Evolutionary conservation across 1,140 invertebrate species (phyloP).

Genomic region (Eriosoma lanigerum): DNA sequence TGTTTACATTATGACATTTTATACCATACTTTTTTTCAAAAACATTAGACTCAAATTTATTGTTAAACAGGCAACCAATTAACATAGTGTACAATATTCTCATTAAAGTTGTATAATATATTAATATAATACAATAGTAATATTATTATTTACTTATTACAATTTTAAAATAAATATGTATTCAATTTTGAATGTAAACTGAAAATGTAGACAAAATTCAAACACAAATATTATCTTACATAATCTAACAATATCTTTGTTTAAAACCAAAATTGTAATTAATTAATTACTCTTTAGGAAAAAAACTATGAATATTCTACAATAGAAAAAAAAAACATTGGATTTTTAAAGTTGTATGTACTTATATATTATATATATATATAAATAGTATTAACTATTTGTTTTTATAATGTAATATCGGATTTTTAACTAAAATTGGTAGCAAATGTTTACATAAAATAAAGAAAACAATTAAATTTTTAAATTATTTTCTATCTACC

Average conservation of each 20-base stretch:
- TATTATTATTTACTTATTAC: neutral
- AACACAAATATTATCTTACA: neutral
- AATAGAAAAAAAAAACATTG: neutral
- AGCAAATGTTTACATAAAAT: neutral
- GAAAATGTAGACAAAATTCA: neutral
- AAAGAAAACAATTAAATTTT: too few species aligned
- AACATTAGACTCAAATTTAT: neutral
- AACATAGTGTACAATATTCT: neutral
- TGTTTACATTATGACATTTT: neutral
- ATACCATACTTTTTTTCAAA: neutral
- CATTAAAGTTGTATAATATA: constrained; percentile 13
- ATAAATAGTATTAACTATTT: too few species aligned
- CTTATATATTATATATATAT: too few species aligned
- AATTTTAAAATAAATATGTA: neutral
- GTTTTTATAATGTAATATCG: neutral
- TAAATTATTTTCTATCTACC: too few species aligned
- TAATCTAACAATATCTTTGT: neutral
- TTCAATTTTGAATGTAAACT: constrained; percentile 1
- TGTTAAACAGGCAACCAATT: neutral
- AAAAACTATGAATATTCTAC: neutral
- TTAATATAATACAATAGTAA: neutral
- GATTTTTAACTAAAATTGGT: neutral
- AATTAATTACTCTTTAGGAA: neutral
- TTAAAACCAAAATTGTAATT: neutral
- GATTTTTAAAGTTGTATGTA: too few species aligned